Evolutionary conservation across 2,888 invertebrate genomes (phyloP).

Genomic region (Limnephilus lunatus): DNA sequence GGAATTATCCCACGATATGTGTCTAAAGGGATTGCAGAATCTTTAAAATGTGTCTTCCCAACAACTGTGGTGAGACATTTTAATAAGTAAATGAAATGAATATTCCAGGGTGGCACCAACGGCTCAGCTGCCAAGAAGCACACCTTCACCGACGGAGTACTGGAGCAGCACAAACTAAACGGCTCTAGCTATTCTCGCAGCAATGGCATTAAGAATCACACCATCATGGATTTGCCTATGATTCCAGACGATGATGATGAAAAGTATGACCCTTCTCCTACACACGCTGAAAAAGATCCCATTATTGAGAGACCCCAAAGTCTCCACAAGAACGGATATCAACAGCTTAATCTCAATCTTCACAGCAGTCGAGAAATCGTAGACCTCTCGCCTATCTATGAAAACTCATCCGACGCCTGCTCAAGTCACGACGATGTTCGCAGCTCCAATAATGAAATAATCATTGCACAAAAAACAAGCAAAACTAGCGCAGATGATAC

Average conservation of each 20-base stretch:
- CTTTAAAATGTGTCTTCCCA: neutral
- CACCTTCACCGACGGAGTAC: constrained; percentile 57
- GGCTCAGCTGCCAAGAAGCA: constrained; percentile 67
- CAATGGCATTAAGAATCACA: constrained; percentile 75
- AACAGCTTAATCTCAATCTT: constrained; percentile 68
- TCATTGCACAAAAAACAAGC: constrained; percentile 63
- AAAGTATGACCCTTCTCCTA: constrained; percentile 71
- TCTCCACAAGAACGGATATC: constrained; percentile 73
- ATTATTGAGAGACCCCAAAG: constrained; percentile 67
- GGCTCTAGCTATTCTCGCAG: constrained; percentile 75
- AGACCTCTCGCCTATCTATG: constrained; percentile 76
- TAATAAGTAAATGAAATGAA: neutral
- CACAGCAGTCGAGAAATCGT: constrained; percentile 74
- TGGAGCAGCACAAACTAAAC: constrained; percentile 68
- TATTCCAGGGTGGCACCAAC: constrained; percentile 58
- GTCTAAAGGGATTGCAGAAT: neutral
- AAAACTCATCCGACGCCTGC: constrained; percentile 76
- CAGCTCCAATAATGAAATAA: constrained; percentile 72
- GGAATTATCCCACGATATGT: neutral
- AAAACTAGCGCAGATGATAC: constrained; percentile 58
- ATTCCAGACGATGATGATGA: constrained; percentile 77
- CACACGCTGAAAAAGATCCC: constrained; percentile 67
- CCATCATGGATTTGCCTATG: constrained; percentile 75
- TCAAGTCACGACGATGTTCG: constrained; percentile 75
- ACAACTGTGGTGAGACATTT: neutral